Base-by-base conservation (phyloP, 2,113 vertebrate species). In the Numida meleagris region DNA sequence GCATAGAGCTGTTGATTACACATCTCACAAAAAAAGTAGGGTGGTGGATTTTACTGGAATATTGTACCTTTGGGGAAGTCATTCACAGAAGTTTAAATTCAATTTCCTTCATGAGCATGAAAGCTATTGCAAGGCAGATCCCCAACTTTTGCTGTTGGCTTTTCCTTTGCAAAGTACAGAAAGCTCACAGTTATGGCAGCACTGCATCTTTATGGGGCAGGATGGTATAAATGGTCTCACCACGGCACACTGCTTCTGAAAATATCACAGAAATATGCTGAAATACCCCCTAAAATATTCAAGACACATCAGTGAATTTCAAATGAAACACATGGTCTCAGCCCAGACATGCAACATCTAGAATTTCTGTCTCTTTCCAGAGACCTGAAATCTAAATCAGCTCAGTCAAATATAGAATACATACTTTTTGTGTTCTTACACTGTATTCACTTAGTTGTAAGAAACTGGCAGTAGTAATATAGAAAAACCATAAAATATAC, bases 401-500 rank as follows among this genome's bases (percentile, higher is more conserved):
- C 61, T 93, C 89, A 96, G 74, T 43, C n/a, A 4, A 90, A 93
- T 1, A 0, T 62, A 34, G 84, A 53, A 74, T 21, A 85, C 23
- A 61, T n/a, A 62, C 53, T 93, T 91, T 95, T 92, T 84, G 58
- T 89, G 34, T 53, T 93, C 48, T 89, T 66, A 42, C 5, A 20
- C 90, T 89, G 62, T 81, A 91, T 89, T 91, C 63, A 36, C 59
- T 62, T 86, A 71, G 71, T 88, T 74, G 42, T 92, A 95, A 85
- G 76, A 77, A 78, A 93, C 90, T 96, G 95, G 96, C 91, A 96
- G 85, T 72, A 91, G 51, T 34, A 81, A 58, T 18, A 66, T 40
- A 87, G 48, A 84, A 95, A 90, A 70, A 42, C 82, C 65, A 86
- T 40, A 92, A 95, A 97, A 94, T 95, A 97, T 93, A 93, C 91